A percentile compares a stretch with the other conserved stretches of the same genome.
phyloP scores from a whole-genome alignment of 2,888 invertebrate genomes.

The Norana najaformis region DNA sequence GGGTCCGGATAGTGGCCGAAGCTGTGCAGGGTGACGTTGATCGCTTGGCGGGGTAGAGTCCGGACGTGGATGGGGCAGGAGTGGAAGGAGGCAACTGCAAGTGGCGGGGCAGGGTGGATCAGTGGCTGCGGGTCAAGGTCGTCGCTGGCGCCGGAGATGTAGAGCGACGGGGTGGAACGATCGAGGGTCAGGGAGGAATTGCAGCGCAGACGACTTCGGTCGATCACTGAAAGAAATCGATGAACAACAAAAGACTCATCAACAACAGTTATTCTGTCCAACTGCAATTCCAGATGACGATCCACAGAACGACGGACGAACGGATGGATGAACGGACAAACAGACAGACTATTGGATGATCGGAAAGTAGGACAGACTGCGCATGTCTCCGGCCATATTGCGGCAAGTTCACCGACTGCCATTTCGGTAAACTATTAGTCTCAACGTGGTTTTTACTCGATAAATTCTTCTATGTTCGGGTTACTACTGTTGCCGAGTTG shows the following conservation, averaged over 20 bases:
- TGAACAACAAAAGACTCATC: neutral
- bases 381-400: too few species aligned
- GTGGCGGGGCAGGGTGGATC: neutral
- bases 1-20: slow-evolving; percentile 14
- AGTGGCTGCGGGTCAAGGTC: neutral
- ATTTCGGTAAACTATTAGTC: too few species aligned
- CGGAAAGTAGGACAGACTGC: too few species aligned
- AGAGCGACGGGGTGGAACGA: neutral
- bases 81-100: neutral
- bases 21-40: slow-evolving; percentile 19
- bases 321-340: too few species aligned
- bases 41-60: neutral
- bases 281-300: too few species aligned
- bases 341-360: too few species aligned
- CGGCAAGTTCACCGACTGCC: too few species aligned
- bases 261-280: too few species aligned
- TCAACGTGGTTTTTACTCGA: too few species aligned
- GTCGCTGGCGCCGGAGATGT: slow-evolving; percentile 21
- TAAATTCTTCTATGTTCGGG: too few species aligned
- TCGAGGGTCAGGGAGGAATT: slow-evolving; percentile 25
- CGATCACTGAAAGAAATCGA: slow-evolving; percentile 15
- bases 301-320: neutral
- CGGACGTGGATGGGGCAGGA: slow-evolving; percentile 23
- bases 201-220: neutral
- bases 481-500: too few species aligned